Percentiles rank a stretch among this genome's conserved stretches.
phyloP scores from a whole-genome alignment of 2,113 vertebrate genomes.

The Scartelaos histophorus region DNA sequence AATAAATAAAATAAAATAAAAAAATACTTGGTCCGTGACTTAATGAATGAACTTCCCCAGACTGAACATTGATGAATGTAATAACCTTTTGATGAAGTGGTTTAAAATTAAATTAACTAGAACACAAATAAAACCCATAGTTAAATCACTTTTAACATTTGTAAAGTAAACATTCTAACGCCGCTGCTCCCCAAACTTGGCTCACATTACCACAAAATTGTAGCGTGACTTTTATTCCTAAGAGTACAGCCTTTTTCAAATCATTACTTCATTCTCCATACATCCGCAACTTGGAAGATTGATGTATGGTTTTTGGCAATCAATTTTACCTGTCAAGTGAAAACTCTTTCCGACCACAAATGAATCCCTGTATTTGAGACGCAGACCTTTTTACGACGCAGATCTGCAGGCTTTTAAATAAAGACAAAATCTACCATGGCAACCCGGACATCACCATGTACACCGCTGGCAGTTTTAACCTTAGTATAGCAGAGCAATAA shows the following conservation, averaged over 20 bases:
- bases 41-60: background rate
- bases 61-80: background rate
- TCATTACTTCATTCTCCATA: background rate
- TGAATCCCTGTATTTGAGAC: background rate
- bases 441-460: slow-evolving; percentile 16
- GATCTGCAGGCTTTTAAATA: background rate
- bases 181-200: background rate
- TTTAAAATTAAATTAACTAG: background rate
- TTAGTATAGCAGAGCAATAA: slow-evolving; percentile 18
- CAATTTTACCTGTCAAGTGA: background rate
- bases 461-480: slow-evolving; percentile 45
- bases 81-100: background rate
- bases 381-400: background rate
- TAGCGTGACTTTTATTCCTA: background rate
- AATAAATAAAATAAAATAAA: no score
- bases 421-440: background rate
- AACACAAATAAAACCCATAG: background rate
- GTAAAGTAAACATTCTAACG: background rate
- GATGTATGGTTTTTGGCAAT: slow-evolving; percentile 7
- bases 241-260: background rate
- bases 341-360: background rate
- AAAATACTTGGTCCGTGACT: no score
- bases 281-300: background rate
- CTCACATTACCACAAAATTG: background rate
- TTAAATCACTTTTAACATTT: background rate